Base-by-base conservation (phyloP, 2,888 invertebrate species). In the Drosophila prolongata region DNA sequence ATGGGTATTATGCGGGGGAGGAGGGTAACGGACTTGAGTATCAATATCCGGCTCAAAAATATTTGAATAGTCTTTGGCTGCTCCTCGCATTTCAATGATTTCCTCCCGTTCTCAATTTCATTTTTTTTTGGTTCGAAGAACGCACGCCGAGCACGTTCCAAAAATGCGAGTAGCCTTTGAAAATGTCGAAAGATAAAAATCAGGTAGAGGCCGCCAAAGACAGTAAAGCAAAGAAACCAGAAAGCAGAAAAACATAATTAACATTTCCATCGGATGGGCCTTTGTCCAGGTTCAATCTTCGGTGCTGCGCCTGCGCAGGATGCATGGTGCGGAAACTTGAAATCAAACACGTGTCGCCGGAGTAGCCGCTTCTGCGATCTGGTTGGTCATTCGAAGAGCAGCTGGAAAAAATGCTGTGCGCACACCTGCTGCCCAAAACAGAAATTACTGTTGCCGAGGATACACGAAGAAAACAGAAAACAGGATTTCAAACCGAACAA, bases 61-160 rank as follows among this genome's bases (percentile, higher is more conserved):
- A 56, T 73, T 71, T 73, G 68, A 61, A 68, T 68, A 58, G 62
- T 59, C 54, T 66, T 61, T 62, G 61, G 65, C 60, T 49, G 52
- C 56, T 65, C 55, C 54, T 71, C 54, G 52, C 49, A 70, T 62
- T 66, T 61, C 40, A 49, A 54, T 70, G 50, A 54, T 64, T 43
- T 70, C 58, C 44, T 53, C 56, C 37, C 46, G 42, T 27, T 35
- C 40, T 46, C 8, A 10, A 56, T 57, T 37, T 14, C 14, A 42
- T 42, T 16, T n/a, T n/a, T 24, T 38, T 27, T 62, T 43, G 67
- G 27, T 53, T 58, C 43, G 60, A 19, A 11, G 56, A 82, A 68
- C 84, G 87, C 72, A 84, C 84, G 87, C 84, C 79, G 79, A 80
- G 87, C 85, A 85, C 85, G 85, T 86, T 82, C 85, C 84, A 85